phyloP scores from a whole-genome alignment of 2,797 vertebrate genomes.

The Sebastes flavidus region DNA sequence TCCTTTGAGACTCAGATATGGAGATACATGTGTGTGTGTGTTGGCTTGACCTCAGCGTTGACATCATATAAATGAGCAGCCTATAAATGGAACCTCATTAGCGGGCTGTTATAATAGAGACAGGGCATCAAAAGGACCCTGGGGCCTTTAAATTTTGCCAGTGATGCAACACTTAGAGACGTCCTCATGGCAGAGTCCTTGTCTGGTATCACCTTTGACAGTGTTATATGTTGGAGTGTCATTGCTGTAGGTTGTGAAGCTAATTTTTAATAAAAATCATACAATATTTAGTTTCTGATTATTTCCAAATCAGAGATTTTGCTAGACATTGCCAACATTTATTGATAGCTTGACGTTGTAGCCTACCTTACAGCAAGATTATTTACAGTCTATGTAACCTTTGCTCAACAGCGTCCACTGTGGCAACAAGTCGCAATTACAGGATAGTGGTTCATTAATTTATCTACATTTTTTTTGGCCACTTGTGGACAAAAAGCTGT shows the following conservation, averaged over 20 bases:
- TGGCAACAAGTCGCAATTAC: neutral
- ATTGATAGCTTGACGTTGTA: neutral
- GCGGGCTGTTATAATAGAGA: conserved; percentile 66
- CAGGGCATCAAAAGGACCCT: conserved; percentile 54
- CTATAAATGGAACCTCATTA: conserved; percentile 83
- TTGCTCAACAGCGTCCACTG: neutral
- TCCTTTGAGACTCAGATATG: conserved; percentile 37
- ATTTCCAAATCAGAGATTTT: neutral
- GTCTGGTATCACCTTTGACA: neutral
- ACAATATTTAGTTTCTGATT: neutral
- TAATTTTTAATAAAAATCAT: neutral
- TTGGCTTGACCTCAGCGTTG: conserved; percentile 68
- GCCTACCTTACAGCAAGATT: neutral
- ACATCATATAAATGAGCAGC: conserved; percentile 77
- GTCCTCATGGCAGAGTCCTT: conserved; percentile 12
- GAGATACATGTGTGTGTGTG: conserved; percentile 2
- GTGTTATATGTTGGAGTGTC: too few relatives aligned
- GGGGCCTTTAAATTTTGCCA: conserved; percentile 53
- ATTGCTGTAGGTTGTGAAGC: neutral
- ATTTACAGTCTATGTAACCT: neutral
- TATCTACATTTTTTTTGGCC: neutral
- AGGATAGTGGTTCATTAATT: neutral
- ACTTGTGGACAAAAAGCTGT: neutral
- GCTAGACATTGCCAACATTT: neutral
- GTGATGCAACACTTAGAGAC: conserved; percentile 55